Base-by-base conservation (phyloP, 2,113 vertebrate species). In the Propithecus coquereli region DNA sequence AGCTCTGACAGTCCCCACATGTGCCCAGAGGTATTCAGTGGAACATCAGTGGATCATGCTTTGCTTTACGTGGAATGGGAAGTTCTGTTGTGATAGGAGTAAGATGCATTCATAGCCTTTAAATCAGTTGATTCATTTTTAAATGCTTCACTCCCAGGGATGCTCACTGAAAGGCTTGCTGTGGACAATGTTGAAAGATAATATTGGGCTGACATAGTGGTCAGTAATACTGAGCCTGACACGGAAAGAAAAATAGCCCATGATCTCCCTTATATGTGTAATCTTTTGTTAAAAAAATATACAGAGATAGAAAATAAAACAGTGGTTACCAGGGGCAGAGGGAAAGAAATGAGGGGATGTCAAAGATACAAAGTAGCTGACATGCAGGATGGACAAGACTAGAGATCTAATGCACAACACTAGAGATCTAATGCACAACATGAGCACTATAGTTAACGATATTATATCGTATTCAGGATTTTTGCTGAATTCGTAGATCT, bases 81-180 rank as follows among this genome's bases (percentile, higher is more conserved):
- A 66, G 25, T 61, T 96, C 40, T 92, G 30, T 57, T 92, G 83
- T 52, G 12, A 52, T 50, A 61, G 25, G 68, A 32, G 32, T 61
- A 40, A 77, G 30, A 66, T 43, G n/a, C 47, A 45, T 91, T 76
- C 54, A 16, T 50, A 40, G 12, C 37, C 11, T 86, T 95, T 63
- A 59, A 54, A 7, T 76, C 45, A 71, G 40, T 87, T n/a, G 34
- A 37, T 57, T 63, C 57, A 22, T 47, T 94, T 92, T 65, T 52
- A 61, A 84, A 20, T 88, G 54, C 66, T 90, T 82, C 59, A 76
- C 34, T 52, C 25, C n/a, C 13, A 34, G 85, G 70, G n/a, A 2
- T 0, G 22, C 14, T 34, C n/a, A 27, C 50, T 61, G 6, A 66
- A 17, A 54, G 8, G 66, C 66, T 32, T 74, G 23, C 14, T 8